These are phyloP conservation scores for Miltochrista miniata DNA, from an alignment of 2,888 invertebrate species.

Conservation along the genomic window DNA sequence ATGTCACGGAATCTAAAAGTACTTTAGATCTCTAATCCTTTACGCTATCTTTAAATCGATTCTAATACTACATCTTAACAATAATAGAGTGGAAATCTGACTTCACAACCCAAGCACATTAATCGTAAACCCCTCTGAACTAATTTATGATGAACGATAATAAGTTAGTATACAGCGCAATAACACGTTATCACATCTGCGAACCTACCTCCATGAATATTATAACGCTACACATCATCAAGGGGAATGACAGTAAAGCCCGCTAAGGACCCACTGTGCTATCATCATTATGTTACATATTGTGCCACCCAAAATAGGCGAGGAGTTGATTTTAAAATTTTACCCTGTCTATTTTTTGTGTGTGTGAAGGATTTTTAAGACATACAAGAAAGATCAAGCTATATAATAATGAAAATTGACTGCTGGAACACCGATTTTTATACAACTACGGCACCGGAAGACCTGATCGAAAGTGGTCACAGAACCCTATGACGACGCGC, in stretches of 20 bases:
- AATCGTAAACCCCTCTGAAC: not conserved
- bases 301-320: constrained; percentile 38
- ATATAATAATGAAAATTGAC: too few relatives aligned
- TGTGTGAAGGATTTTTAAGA: too few relatives aligned
- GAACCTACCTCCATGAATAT: constrained; percentile 36
- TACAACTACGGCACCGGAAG: too few relatives aligned
- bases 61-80: too few relatives aligned
- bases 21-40: too few relatives aligned
- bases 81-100: not conserved
- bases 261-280: constrained; percentile 39
- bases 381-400: too few relatives aligned
- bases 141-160: constrained; percentile 16
- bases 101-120: not conserved
- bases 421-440: too few relatives aligned
- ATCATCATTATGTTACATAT: constrained; percentile 55
- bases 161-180: constrained; percentile 21
- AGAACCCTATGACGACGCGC: too few relatives aligned
- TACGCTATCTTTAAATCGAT: too few relatives aligned
- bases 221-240: constrained; percentile 42
- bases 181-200: constrained; percentile 22
- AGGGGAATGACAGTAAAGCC: constrained; percentile 34
- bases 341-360: too few relatives aligned
- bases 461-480: too few relatives aligned
- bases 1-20: too few relatives aligned
- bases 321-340: constrained; percentile 23